A percentile compares a stretch with the other conserved stretches of the same genome.
phyloP scores from a whole-genome alignment of 2,797 vertebrate genomes.

The Pseudopleuronectes americanus region DNA sequence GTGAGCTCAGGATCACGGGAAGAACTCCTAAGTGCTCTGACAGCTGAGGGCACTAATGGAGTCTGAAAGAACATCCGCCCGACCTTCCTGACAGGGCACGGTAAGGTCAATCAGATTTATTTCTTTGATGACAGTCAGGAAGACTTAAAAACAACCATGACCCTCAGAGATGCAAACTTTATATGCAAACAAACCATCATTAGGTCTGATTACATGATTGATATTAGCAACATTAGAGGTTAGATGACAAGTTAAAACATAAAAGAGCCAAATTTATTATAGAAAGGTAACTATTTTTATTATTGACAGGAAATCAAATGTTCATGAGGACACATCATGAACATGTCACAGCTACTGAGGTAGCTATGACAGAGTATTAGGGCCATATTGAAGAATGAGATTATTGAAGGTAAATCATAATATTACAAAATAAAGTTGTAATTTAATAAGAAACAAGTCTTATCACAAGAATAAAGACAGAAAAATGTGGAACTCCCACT shows the following conservation, averaged over 20 bases:
- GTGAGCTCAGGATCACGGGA: constrained; percentile 18
- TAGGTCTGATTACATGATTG: background rate
- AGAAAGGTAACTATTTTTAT: constrained; percentile 12
- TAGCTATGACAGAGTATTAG: constrained; percentile 2
- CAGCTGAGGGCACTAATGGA: constrained; percentile 20
- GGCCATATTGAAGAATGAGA: no score
- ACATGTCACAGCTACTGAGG: no score
- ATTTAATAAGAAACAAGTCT: background rate
- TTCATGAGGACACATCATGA: background rate
- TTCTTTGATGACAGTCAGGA: constrained; percentile 22
- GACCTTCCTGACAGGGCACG: constrained; percentile 21
- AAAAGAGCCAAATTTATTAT: background rate
- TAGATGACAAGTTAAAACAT: background rate
- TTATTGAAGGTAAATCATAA: no score
- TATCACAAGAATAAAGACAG: no score
- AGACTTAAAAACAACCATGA: constrained; percentile 1
- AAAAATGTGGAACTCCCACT: no score
- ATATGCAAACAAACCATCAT: constrained; percentile 8
- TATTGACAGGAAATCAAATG: constrained; percentile 4
- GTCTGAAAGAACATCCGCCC: background rate
- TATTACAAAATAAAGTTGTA: no score
- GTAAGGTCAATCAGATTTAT: constrained; percentile 32
- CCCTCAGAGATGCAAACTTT: constrained; percentile 1
- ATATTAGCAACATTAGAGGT: constrained; percentile 11
- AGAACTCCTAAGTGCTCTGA: constrained; percentile 14